phyloP scores from a whole-genome alignment of 2,113 vertebrate species.

The Pseudolaguvia tuberculata region DNA sequence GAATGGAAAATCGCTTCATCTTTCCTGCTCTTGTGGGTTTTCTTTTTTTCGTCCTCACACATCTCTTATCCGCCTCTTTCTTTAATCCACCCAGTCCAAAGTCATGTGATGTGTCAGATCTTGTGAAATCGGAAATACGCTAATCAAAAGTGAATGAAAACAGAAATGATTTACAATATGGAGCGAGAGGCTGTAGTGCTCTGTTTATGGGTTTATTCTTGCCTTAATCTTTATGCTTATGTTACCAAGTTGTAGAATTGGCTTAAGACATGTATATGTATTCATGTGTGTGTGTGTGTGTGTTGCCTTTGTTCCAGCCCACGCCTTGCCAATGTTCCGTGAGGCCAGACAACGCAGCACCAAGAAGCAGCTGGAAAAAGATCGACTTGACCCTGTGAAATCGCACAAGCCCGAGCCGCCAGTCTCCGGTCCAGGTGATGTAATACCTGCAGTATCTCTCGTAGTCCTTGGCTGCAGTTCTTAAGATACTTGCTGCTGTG shows the following conservation, averaged over 20 bases:
- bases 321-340: slow-evolving; percentile 96
- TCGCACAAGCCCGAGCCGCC: slow-evolving; percentile 97
- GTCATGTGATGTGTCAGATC: slow-evolving; percentile 60
- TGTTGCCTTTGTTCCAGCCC: slow-evolving; percentile 66
- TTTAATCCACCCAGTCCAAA: slow-evolving; percentile 47
- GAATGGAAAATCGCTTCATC: slow-evolving; percentile 75
- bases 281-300: slow-evolving; percentile 16
- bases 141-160: slow-evolving; percentile 37
- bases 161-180: not conserved
- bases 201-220: not conserved
- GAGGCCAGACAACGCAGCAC: slow-evolving; percentile 94
- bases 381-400: slow-evolving; percentile 87
- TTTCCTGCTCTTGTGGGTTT: slow-evolving; percentile 55
- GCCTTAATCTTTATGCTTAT: not conserved
- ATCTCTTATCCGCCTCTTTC: slow-evolving; percentile 46
- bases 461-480: not conserved
- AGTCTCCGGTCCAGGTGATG: slow-evolving; percentile 90
- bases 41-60: slow-evolving; percentile 43
- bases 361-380: slow-evolving; percentile 94
- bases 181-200: slow-evolving; percentile 16
- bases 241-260: not conserved
- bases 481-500: not conserved
- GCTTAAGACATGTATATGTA: not conserved
- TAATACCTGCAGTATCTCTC: not conserved
- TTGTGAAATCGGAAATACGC: slow-evolving; percentile 53